Conservation (phyloP, 2,888 invertebrate genomes). For the Protodeltote pygarga region DNA sequence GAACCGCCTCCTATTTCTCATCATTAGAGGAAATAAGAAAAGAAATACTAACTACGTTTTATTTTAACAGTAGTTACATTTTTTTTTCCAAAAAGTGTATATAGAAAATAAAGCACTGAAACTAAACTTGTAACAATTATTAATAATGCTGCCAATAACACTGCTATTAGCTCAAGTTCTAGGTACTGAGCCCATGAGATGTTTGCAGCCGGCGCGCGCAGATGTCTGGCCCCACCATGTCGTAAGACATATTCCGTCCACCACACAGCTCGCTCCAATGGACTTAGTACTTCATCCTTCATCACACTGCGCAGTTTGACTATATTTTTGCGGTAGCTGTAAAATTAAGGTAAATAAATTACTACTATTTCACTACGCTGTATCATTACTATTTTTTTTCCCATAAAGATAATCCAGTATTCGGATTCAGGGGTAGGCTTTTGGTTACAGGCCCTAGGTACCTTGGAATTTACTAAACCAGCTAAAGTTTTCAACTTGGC, state of each 20-base stretch:
- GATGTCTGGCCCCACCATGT: constrained; percentile 37
- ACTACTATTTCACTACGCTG: too few species aligned
- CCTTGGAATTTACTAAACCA: too few species aligned
- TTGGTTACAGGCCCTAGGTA: too few species aligned
- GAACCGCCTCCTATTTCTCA: too few species aligned
- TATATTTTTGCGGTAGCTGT: constrained; percentile 31
- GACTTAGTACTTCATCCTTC: constrained; percentile 27
- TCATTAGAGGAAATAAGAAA: too few species aligned
- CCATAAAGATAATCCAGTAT: too few species aligned
- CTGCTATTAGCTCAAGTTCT: constrained; percentile 11
- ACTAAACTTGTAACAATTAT: neutral
- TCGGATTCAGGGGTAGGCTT: too few species aligned
- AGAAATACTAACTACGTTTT: constrained; percentile 1
- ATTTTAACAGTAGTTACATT: neutral
- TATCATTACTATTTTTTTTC: too few species aligned
- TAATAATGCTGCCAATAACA: constrained; percentile 2
- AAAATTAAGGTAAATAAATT: too few species aligned
- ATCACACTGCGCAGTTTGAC: constrained; percentile 17
- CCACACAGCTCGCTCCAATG: constrained; percentile 72
- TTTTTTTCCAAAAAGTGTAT: neutral
- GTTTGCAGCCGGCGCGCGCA: constrained; percentile 26
- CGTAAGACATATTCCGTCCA: constrained; percentile 71
- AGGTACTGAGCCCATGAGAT: constrained; percentile 18
- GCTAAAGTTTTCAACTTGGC: too few species aligned
- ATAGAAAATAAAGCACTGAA: neutral